A percentile compares a stretch with the other conserved stretches of the same genome.
phyloP scores from a whole-genome alignment of 2,797 vertebrate genomes.

The Myotis findleyi region DNA sequence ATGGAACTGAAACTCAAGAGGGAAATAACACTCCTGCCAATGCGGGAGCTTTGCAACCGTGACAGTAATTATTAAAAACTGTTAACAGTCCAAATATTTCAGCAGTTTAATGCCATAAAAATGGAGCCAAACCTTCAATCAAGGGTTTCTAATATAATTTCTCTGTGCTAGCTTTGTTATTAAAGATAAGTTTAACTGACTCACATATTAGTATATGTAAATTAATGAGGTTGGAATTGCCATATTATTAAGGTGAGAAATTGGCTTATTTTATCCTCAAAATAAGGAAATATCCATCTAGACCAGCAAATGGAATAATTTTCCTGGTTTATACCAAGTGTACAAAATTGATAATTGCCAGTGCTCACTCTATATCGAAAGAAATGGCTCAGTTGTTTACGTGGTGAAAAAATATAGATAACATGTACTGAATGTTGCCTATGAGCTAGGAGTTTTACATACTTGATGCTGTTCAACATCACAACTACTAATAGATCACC shows the following conservation, averaged over 20 bases:
- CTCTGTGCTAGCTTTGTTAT: neutral
- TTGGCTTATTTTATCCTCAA: constrained; percentile 20
- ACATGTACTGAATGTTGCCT: neutral
- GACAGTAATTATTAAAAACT: constrained; percentile 44
- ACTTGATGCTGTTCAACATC: neutral
- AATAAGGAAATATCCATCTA: constrained; percentile 9
- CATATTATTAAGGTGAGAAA: constrained; percentile 4
- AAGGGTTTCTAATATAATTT: constrained; percentile 12
- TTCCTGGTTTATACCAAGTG: constrained; percentile 6
- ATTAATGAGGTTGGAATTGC: neutral
- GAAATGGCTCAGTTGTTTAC: neutral
- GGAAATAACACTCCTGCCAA: neutral
- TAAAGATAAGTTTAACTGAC: constrained; percentile 2
- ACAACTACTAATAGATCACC: neutral
- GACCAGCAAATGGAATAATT: neutral
- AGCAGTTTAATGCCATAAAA: constrained; percentile 32
- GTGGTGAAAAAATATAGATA: neutral
- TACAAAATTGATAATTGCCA: neutral
- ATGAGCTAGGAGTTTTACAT: neutral
- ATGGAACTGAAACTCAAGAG: constrained; percentile 4
- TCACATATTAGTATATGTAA: neutral
- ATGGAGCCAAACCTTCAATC: constrained; percentile 36
- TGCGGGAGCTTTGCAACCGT: neutral
- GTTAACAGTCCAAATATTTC: constrained; percentile 31
- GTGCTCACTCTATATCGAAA: constrained; percentile 11